Percentiles rank a stretch among this genome's conserved stretches.
These are phyloP conservation scores for Romanomermis culicivorax DNA, from an alignment of 2,888 invertebrate genomes.

Conservation along the genomic window DNA sequence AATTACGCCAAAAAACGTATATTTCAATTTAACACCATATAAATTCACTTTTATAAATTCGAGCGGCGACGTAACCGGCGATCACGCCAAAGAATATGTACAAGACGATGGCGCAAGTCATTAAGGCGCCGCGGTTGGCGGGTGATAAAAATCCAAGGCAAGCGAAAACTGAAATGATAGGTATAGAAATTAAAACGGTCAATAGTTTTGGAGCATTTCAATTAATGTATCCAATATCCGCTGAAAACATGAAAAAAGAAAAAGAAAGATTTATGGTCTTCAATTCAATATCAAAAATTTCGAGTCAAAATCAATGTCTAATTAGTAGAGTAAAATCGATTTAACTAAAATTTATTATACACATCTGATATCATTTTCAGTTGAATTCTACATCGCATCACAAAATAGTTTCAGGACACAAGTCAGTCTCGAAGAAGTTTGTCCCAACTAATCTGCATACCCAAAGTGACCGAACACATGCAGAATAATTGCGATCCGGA, in stretches of 20 bases:
- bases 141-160: conserved; percentile 95
- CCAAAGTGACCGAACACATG: conserved; percentile 78
- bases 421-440: too few species aligned
- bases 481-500: conserved; percentile 85
- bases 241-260: not conserved
- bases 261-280: not conserved
- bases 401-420: too few species aligned
- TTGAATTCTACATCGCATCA: too few species aligned
- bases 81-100: conserved; percentile 91
- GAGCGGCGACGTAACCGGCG: conserved; percentile 84
- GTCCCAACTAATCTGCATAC: conserved; percentile 36
- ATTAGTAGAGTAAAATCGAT: too few species aligned
- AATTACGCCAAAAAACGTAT: not conserved
- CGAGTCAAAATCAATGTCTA: too few species aligned
- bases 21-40: not conserved
- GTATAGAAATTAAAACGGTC: conserved; percentile 8
- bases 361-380: too few species aligned
- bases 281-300: too few species aligned
- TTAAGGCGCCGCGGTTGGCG: conserved; percentile 87
- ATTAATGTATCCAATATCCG: conserved; percentile 4
- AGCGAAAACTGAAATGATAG: conserved; percentile 64
- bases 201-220: conserved; percentile 7
- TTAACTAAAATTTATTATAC: too few species aligned
- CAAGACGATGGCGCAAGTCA: conserved; percentile 90
- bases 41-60: conserved; percentile 68